Conservation (phyloP, 2,888 invertebrate genomes). For the Leptopilina syphax region DNA sequence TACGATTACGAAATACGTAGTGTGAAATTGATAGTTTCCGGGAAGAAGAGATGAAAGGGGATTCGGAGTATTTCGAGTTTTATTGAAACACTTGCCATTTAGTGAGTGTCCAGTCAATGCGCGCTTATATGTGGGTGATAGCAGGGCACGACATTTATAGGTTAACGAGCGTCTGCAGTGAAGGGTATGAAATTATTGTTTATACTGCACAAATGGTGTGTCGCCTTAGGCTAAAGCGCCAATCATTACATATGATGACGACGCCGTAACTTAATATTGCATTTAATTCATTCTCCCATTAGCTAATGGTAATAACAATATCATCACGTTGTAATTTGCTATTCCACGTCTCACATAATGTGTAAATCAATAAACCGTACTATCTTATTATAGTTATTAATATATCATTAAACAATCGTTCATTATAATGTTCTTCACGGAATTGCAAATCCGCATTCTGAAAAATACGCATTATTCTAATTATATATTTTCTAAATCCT, state of each 20-base stretch:
- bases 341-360: neutral
- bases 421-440: neutral
- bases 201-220: conserved; percentile 19
- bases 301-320: conserved; percentile 8
- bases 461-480: no score
- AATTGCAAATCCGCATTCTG: no score
- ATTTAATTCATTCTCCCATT: conserved; percentile 9
- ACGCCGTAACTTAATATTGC: conserved; percentile 11
- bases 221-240: conserved; percentile 22
- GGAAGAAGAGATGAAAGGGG: neutral
- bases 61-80: conserved; percentile 39
- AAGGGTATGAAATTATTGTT: conserved; percentile 34
- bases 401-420: neutral
- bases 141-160: conserved; percentile 59
- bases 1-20: neutral
- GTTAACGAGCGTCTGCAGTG: conserved; percentile 60
- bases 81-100: conserved; percentile 44
- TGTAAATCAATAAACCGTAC: neutral
- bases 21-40: neutral
- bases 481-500: neutral
- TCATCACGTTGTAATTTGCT: conserved; percentile 6
- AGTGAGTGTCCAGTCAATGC: conserved; percentile 3
- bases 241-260: conserved; percentile 9
- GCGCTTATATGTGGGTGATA: neutral
- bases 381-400: neutral